These are phyloP conservation scores for Drosophila athabasca DNA, from an alignment of 1,140 invertebrate species.

Conservation along the genomic window DNA sequence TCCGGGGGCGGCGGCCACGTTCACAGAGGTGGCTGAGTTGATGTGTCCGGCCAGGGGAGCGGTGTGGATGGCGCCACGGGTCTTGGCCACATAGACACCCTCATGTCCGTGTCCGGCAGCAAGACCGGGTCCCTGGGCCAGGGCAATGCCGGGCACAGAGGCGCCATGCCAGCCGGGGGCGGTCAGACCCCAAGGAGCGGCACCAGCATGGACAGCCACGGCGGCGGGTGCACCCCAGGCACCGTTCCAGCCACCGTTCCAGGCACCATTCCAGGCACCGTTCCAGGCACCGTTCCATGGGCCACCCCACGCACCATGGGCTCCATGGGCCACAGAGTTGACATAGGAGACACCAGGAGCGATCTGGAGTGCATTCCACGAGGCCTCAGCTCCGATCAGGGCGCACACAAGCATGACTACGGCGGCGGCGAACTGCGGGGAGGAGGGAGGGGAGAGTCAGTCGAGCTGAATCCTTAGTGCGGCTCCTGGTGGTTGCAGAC, in stretches of 20 bases:
- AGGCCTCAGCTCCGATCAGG: constrained; percentile 75
- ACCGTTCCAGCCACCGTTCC: constrained; percentile 55
- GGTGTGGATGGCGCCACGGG: constrained; percentile 84
- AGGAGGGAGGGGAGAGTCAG: constrained; percentile 13
- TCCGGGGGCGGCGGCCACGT: constrained; percentile 84
- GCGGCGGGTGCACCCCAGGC: constrained; percentile 66
- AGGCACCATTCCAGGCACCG: constrained; percentile 59
- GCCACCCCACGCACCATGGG: constrained; percentile 50
- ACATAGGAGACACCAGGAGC: constrained; percentile 77
- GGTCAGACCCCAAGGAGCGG: constrained; percentile 63
- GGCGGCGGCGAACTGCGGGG: constrained; percentile 77
- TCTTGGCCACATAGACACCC: constrained; percentile 85
- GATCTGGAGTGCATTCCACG: constrained; percentile 50
- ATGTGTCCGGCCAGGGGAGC: constrained; percentile 84
- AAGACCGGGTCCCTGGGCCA: constrained; percentile 72
- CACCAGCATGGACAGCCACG: constrained; percentile 63
- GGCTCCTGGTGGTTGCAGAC: too few relatives aligned
- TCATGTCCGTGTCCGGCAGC: constrained; percentile 67
- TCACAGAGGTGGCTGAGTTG: constrained; percentile 82
- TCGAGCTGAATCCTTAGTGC: not conserved
- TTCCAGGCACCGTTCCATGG: constrained; percentile 66
- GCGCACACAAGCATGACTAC: constrained; percentile 84
- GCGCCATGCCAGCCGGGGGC: constrained; percentile 64
- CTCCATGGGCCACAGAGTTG: constrained; percentile 63
- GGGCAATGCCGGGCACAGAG: constrained; percentile 73